These are phyloP conservation scores for Coregonus suidteri DNA, from an alignment of 2,797 vertebrate species.

Conservation along the genomic window DNA sequence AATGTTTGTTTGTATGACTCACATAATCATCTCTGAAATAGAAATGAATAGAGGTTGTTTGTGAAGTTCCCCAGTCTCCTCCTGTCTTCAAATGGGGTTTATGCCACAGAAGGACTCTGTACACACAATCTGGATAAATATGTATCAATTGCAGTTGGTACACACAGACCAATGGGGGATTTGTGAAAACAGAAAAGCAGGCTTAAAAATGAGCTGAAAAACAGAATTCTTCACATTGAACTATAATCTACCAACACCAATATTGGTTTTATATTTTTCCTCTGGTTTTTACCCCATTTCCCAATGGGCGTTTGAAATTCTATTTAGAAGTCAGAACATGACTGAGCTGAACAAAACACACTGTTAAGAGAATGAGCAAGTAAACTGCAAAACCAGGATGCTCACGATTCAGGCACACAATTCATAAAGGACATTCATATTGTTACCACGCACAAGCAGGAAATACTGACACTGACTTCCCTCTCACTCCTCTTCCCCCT, in stretches of 20 bases:
- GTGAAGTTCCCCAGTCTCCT: not conserved
- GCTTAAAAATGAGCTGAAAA: slow-evolving; percentile 62
- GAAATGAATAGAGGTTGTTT: slow-evolving; percentile 6
- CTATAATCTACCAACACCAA: slow-evolving; percentile 64
- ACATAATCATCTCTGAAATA: too few species aligned
- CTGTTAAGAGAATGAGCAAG: slow-evolving; percentile 40
- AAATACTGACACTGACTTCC: slow-evolving; percentile 26
- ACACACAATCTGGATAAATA: not conserved
- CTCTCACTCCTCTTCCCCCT: slow-evolving; percentile 48
- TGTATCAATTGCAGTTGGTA: slow-evolving; percentile 29
- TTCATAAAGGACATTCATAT: slow-evolving; percentile 54
- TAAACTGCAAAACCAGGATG: not conserved
- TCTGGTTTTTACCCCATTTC: slow-evolving; percentile 53
- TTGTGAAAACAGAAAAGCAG: slow-evolving; percentile 57
- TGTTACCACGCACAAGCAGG: slow-evolving; percentile 43
- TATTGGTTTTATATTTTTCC: slow-evolving; percentile 67
- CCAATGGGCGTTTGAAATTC: slow-evolving; percentile 41
- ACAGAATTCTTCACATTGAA: slow-evolving; percentile 62
- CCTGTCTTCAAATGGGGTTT: not conserved
- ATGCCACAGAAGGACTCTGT: not conserved
- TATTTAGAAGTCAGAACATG: slow-evolving; percentile 62
- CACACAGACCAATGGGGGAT: slow-evolving; percentile 49
- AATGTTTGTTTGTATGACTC: not conserved
- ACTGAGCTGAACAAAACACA: slow-evolving; percentile 65
- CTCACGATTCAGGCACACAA: slow-evolving; percentile 43